Evolutionary conservation across 2,888 invertebrate species (phyloP).

Genomic region (Onthophagus sagittarius): DNA sequence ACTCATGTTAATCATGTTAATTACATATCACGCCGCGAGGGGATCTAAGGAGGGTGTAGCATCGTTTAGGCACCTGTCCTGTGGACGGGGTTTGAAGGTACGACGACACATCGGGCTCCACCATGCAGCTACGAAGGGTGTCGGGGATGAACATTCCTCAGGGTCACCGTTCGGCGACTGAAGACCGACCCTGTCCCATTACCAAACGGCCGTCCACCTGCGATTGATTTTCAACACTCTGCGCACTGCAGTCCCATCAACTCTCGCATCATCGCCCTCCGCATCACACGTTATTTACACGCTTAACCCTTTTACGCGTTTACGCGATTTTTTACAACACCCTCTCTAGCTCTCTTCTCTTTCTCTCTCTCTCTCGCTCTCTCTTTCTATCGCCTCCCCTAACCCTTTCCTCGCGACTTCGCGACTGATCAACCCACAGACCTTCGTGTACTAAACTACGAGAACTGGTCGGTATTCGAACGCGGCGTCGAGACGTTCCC

Average conservation of each 20-base stretch:
- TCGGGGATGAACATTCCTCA: constrained; percentile 87
- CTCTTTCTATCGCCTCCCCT: constrained; percentile 21
- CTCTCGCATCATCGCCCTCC: constrained; percentile 23
- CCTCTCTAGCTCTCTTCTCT: constrained; percentile 24
- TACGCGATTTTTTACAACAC: background rate
- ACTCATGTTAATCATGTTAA: constrained; percentile 53
- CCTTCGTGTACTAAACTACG: background rate
- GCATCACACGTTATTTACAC: constrained; percentile 28
- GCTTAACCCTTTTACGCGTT: constrained; percentile 23
- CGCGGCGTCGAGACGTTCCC: no score
- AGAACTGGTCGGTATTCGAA: no score
- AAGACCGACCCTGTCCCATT: constrained; percentile 42
- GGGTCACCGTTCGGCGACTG: constrained; percentile 48
- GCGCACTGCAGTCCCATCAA: constrained; percentile 37
- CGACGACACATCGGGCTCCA: constrained; percentile 91
- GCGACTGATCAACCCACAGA: background rate
- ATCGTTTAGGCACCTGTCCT: constrained; percentile 76
- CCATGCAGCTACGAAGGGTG: constrained; percentile 91
- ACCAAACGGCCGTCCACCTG: constrained; percentile 32
- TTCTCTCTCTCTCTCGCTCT: constrained; percentile 15
- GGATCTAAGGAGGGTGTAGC: constrained; percentile 54
- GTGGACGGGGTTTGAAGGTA: constrained; percentile 93
- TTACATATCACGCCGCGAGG: constrained; percentile 52
- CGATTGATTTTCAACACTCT: constrained; percentile 37
- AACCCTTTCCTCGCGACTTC: background rate